These are phyloP conservation scores for Pseudopleuronectes americanus DNA, from an alignment of 2,797 vertebrate genomes.

Conservation along the genomic window DNA sequence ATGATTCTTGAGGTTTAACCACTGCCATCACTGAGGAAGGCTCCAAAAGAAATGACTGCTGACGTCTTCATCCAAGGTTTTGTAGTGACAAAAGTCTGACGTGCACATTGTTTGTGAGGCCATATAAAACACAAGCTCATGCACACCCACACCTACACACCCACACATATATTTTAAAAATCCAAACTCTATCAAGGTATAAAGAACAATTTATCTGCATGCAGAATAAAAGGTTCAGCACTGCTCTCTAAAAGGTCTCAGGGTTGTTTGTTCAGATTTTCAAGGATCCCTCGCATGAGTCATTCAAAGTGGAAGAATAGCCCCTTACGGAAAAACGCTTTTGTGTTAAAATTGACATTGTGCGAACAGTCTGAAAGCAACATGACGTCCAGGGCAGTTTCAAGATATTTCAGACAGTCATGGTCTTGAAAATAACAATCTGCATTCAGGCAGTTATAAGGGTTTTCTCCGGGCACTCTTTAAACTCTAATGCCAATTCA, in stretches of 20 bases:
- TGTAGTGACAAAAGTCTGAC: conserved; percentile 2
- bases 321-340: neutral
- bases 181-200: too few species aligned
- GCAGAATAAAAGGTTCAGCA: neutral
- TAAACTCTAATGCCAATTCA: conserved; percentile 39
- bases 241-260: neutral
- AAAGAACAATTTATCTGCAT: neutral
- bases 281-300: conserved; percentile 18
- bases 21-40: conserved; percentile 11
- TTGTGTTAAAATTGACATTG: neutral
- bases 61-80: conserved; percentile 22
- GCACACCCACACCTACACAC: neutral
- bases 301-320: neutral
- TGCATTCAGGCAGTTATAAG: conserved; percentile 29
- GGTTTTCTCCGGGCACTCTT: conserved; percentile 27
- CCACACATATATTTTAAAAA: too few species aligned
- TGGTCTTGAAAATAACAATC: conserved; percentile 2
- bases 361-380: neutral
- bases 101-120: conserved; percentile 11
- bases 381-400: neutral
- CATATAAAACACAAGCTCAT: neutral
- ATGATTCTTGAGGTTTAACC: conserved; percentile 35
- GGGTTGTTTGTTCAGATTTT: conserved; percentile 7
- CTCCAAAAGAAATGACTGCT: conserved; percentile 21
- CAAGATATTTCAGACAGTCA: conserved; percentile 13